phyloP scores from a whole-genome alignment of 2,888 invertebrate genomes.

The Linyphia triangularis region DNA sequence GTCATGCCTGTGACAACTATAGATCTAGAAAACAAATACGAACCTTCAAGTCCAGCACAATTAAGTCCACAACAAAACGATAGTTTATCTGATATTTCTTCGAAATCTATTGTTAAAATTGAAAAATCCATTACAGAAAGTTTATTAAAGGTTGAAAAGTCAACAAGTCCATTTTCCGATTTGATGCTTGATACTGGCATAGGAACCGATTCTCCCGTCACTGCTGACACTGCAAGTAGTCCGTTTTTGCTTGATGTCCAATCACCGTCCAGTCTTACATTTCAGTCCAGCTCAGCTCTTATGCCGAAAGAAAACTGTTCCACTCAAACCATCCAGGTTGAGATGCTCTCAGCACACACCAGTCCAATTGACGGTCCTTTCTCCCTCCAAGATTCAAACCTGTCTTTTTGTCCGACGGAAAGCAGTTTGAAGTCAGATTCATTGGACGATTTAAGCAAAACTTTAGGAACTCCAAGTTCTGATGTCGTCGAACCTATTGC shows the following conservation, averaged over 20 bases:
- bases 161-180: conserved; percentile 72
- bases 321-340: conserved; percentile 70
- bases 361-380: conserved; percentile 73
- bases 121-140: neutral
- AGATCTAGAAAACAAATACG: neutral
- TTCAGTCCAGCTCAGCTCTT: conserved; percentile 16
- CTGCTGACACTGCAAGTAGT: conserved; percentile 71
- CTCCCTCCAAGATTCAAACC: conserved; percentile 72
- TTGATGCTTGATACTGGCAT: conserved; percentile 68
- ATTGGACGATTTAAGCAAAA: conserved; percentile 66
- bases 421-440: conserved; percentile 69
- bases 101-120: neutral
- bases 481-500: conserved; percentile 56
- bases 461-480: conserved; percentile 70
- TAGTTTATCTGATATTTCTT: neutral
- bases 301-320: conserved; percentile 60
- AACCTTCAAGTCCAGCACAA: neutral
- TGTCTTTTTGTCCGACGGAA: conserved; percentile 59
- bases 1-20: neutral
- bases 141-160: conserved; percentile 58
- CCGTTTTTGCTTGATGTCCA: conserved; percentile 57
- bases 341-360: conserved; percentile 70
- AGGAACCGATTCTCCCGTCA: conserved; percentile 66
- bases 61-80: conserved; percentile 7
- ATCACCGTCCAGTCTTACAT: conserved; percentile 60